These are phyloP conservation scores for Silurus lanzhouensis DNA, from an alignment of 2,797 vertebrate genomes.

Conservation along the genomic window DNA sequence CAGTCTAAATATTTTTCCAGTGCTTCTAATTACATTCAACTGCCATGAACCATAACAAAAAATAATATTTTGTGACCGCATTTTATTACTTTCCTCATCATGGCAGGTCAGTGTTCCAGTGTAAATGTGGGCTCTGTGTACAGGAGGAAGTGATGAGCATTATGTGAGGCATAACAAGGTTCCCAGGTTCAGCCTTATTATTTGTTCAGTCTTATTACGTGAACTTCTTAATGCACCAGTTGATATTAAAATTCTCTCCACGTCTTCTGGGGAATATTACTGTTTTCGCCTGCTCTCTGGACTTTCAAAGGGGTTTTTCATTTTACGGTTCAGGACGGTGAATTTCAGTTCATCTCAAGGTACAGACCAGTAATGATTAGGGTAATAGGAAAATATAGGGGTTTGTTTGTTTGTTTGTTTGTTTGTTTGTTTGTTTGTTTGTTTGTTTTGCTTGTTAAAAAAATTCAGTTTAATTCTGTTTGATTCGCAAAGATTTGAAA, in stretches of 20 bases:
- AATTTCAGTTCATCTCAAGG: conserved; percentile 1
- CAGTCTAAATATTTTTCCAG: background rate
- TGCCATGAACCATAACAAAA: background rate
- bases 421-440: background rate
- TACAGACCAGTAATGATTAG: background rate
- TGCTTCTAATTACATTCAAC: background rate
- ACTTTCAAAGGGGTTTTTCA: no score
- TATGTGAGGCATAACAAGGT: background rate
- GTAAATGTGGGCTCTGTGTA: background rate
- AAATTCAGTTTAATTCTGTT: no score
- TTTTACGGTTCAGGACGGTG: background rate
- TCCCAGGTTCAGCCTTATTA: background rate
- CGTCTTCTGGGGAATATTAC: background rate
- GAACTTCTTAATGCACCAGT: background rate
- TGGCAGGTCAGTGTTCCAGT: background rate
- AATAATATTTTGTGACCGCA: background rate
- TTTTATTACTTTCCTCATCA: background rate
- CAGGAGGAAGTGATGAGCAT: background rate
- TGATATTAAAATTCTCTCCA: background rate
- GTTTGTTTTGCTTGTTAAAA: background rate
- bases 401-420: background rate
- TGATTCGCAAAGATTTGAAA: no score
- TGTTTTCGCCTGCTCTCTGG: no score
- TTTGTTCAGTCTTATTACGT: background rate
- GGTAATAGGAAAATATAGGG: background rate